phyloP scores from a whole-genome alignment of 2,888 invertebrate genomes.

The Limnephilus auricula region DNA sequence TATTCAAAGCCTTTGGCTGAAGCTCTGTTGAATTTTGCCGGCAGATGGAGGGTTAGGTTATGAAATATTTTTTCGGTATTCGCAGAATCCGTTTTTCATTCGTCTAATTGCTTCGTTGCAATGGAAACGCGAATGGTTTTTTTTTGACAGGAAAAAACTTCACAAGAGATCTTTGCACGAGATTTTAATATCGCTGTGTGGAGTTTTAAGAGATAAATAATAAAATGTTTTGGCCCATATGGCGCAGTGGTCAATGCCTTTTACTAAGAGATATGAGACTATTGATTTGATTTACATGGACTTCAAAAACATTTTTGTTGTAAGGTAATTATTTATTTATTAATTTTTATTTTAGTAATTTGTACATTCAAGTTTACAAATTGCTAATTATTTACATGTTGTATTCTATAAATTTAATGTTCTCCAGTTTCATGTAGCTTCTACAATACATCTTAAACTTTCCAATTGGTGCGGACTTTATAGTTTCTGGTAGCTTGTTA shows the following conservation, averaged over 20 bases:
- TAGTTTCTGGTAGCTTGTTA: too few species aligned
- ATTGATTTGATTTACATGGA: not conserved
- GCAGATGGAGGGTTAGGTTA: not conserved
- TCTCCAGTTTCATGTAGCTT: too few species aligned
- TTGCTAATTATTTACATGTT: too few species aligned
- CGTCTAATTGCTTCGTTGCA: slow-evolving; percentile 2
- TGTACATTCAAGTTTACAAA: too few species aligned
- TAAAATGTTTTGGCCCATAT: not conserved
- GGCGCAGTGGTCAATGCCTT: not conserved
- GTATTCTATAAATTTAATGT: too few species aligned
- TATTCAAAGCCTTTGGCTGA: not conserved
- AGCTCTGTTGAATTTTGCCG: not conserved
- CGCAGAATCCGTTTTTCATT: not conserved
- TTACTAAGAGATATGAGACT: not conserved
- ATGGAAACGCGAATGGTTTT: not conserved
- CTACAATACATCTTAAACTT: too few species aligned
- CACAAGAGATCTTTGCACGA: slow-evolving; percentile 2
- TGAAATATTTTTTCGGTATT: not conserved
- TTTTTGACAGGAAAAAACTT: not conserved
- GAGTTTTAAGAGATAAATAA: not conserved
- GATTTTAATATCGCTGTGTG: not conserved
- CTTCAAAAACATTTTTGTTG: not conserved
- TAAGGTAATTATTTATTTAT: too few species aligned
- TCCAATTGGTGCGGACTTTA: too few species aligned
- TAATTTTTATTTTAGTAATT: too few species aligned